Evolutionary conservation across 2,797 vertebrate genomes (phyloP).

Genomic region (Hemitrygon akajei): DNA sequence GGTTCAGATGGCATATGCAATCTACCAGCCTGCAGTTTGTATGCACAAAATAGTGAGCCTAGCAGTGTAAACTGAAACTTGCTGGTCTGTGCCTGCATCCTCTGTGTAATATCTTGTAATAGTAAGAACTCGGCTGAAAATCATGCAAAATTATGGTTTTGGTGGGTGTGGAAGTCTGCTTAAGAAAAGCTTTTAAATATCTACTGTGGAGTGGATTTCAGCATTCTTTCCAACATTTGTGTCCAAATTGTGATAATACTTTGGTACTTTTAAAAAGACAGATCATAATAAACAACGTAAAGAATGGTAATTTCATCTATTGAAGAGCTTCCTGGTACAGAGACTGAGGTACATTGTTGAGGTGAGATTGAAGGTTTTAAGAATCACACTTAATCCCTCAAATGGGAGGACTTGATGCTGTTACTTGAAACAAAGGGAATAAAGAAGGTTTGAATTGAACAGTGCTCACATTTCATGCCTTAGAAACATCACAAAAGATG

Average conservation of each 20-base stretch:
- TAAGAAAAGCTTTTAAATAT: background rate
- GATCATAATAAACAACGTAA: slow-evolving; percentile 20
- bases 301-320: slow-evolving; percentile 9
- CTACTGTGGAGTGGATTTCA: background rate
- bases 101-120: background rate
- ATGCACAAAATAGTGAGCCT: background rate
- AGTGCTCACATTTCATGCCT: slow-evolving; percentile 12
- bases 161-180: background rate
- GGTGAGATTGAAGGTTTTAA: slow-evolving; percentile 21
- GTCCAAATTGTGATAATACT: slow-evolving; percentile 10
- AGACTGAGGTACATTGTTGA: slow-evolving; percentile 26
- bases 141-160: background rate
- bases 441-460: slow-evolving; percentile 1
- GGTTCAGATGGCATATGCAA: background rate
- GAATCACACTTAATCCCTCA: slow-evolving; percentile 20
- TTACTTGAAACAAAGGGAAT: slow-evolving; percentile 18
- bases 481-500: slow-evolving; percentile 30
- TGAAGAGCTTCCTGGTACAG: background rate
- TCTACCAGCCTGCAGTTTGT: background rate
- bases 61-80: background rate
- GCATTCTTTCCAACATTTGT: background rate
- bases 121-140: background rate
- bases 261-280: slow-evolving; percentile 14
- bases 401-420: slow-evolving; percentile 6
- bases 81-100: background rate